These are phyloP conservation scores for Patella depressa DNA, from an alignment of 2,888 invertebrate genomes.

Conservation along the genomic window DNA sequence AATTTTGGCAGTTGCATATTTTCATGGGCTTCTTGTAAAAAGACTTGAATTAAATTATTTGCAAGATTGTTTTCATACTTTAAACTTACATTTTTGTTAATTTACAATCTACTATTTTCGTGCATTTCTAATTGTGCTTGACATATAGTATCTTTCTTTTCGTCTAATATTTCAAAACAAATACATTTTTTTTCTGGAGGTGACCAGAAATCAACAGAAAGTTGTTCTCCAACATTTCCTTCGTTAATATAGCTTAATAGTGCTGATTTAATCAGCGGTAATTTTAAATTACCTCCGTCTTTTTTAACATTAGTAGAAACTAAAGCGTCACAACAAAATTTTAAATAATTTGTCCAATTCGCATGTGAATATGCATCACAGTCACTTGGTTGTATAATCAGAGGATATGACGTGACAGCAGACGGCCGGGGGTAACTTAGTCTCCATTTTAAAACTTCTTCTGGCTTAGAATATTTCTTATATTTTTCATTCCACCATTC, in stretches of 20 bases:
- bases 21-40: too few species aligned
- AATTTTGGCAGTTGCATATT: too few species aligned
- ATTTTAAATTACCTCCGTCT: background rate
- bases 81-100: too few species aligned
- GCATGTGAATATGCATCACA: constrained; percentile 28
- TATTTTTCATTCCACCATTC: constrained; percentile 36
- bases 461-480: background rate
- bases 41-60: too few species aligned
- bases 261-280: constrained; percentile 15
- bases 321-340: constrained; percentile 28
- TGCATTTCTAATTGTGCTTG: constrained; percentile 2
- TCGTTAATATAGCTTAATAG: constrained; percentile 24
- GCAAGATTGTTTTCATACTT: too few species aligned
- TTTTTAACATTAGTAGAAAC: constrained; percentile 12
- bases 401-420: background rate
- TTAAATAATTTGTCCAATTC: constrained; percentile 30
- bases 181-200: background rate
- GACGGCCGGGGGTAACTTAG: background rate
- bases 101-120: too few species aligned
- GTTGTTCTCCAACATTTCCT: constrained; percentile 25
- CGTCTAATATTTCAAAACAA: constrained; percentile 28
- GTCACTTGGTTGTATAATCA: constrained; percentile 22
- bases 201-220: constrained; percentile 28
- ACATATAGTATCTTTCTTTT: background rate
- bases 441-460: background rate